These are phyloP conservation scores for Cryptotermes secundus DNA, from an alignment of 1,140 invertebrate species.

Conservation along the genomic window DNA sequence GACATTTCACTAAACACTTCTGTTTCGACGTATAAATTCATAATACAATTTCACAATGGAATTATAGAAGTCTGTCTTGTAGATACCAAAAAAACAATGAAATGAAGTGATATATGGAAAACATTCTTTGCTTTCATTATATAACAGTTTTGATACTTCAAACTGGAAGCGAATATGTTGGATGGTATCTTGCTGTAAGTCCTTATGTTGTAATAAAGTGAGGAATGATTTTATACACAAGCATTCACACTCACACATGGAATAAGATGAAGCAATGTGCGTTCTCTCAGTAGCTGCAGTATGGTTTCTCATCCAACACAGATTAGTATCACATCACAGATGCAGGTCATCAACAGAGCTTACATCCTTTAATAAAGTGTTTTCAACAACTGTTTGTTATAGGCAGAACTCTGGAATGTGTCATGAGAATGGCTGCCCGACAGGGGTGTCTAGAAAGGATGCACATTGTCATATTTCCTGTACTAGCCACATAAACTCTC, in stretches of 20 bases:
- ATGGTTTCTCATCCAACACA: background rate
- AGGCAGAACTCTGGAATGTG: background rate
- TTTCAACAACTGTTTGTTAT: background rate
- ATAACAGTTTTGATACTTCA: background rate
- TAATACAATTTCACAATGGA: too few relatives aligned
- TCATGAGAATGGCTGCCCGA: too few relatives aligned
- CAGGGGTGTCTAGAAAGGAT: too few relatives aligned
- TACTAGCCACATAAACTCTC: too few relatives aligned
- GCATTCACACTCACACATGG: background rate
- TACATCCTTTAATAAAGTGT: background rate
- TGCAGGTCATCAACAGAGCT: background rate
- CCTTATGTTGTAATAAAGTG: background rate
- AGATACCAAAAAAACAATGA: too few relatives aligned
- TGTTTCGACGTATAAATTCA: too few relatives aligned
- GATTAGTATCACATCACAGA: background rate
- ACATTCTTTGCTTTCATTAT: too few relatives aligned
- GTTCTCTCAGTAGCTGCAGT: background rate
- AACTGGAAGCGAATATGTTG: background rate
- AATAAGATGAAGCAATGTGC: background rate
- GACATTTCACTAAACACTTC: too few relatives aligned
- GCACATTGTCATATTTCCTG: too few relatives aligned
- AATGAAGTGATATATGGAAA: too few relatives aligned
- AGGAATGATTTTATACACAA: background rate
- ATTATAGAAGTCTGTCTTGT: too few relatives aligned
- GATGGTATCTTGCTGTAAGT: background rate